Evolutionary conservation across 2,797 vertebrate species (phyloP).

Genomic region (Euthynnus affinis): DNA sequence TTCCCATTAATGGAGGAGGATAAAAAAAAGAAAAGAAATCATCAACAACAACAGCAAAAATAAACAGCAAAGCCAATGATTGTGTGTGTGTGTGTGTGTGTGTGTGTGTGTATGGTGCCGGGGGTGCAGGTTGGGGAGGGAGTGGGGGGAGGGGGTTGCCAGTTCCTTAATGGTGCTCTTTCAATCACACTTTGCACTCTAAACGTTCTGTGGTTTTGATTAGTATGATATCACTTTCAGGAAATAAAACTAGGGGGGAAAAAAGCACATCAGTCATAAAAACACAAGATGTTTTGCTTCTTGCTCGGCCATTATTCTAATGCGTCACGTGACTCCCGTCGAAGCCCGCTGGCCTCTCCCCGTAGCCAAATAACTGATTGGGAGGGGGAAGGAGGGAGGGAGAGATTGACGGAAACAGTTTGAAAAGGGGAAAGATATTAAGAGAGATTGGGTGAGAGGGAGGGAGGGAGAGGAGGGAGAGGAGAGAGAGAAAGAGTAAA

Average conservation of each 20-base stretch:
- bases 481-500: constrained; percentile 88
- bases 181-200: constrained; percentile 95
- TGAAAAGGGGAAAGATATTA: constrained; percentile 85
- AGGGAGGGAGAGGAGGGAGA: constrained; percentile 49
- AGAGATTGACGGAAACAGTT: constrained; percentile 79
- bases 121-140: constrained; percentile 34
- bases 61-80: constrained; percentile 59
- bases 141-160: constrained; percentile 45
- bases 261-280: constrained; percentile 88
- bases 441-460: constrained; percentile 82
- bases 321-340: constrained; percentile 91
- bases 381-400: constrained; percentile 52
- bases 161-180: constrained; percentile 93
- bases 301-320: constrained; percentile 96
- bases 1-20: constrained; percentile 92
- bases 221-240: constrained; percentile 94
- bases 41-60: constrained; percentile 73
- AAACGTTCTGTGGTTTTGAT: constrained; percentile 98
- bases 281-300: constrained; percentile 86
- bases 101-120: constrained; percentile 33
- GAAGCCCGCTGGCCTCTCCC: constrained; percentile 70
- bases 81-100: constrained; percentile 24
- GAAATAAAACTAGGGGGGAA: constrained; percentile 79
- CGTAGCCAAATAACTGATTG: constrained; percentile 73
- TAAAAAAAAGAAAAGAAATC: constrained; percentile 63